Evolutionary conservation across 2,113 vertebrate genomes (phyloP).

Genomic region (Brevimyrus niger): DNA sequence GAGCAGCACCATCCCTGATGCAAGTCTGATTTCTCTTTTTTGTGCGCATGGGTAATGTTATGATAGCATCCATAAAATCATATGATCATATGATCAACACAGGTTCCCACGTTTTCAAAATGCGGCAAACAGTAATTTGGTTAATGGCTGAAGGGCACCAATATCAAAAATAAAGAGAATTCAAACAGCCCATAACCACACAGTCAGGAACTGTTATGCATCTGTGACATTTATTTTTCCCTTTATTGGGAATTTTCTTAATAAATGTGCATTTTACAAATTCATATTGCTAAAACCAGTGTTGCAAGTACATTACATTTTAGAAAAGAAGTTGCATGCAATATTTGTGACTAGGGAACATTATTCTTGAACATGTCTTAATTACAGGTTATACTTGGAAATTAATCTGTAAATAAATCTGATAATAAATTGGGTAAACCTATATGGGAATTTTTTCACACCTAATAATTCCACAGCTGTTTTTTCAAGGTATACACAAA

Average conservation of each 20-base stretch:
- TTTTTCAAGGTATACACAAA: not conserved
- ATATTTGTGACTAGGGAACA: not conserved
- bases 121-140: not conserved
- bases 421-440: not conserved
- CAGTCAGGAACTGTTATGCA: not conserved
- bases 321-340: not conserved
- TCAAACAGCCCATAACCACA: not conserved
- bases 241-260: not conserved
- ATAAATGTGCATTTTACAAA: not conserved
- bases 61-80: not conserved
- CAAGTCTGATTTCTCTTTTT: not conserved
- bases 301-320: not conserved
- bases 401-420: not conserved
- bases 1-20: not conserved
- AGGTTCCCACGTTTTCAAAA: not conserved
- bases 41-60: not conserved
- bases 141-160: not conserved
- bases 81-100: not conserved
- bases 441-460: not conserved
- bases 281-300: not conserved
- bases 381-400: not conserved
- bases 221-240: not conserved
- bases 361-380: not conserved
- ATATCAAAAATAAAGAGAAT: not conserved
- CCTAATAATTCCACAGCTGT: not conserved